Evolutionary conservation across 2,113 vertebrate species (phyloP).

Genomic region (Bufo gargarizans): DNA sequence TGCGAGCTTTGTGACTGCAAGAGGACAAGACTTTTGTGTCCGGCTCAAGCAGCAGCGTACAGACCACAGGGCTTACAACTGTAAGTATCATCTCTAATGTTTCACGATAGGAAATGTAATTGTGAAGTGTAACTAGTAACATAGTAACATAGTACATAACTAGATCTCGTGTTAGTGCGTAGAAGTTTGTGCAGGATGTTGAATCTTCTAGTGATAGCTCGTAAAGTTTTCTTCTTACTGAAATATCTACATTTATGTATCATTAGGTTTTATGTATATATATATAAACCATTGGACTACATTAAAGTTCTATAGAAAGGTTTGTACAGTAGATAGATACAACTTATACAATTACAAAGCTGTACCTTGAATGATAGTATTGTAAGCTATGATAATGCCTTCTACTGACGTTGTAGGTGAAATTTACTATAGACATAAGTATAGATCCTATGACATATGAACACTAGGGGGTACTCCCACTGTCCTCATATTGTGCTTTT

Average conservation of each 20-base stretch:
- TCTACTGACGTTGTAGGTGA: not conserved
- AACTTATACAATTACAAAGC: not conserved
- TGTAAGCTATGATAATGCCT: not conserved
- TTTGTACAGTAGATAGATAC: not conserved
- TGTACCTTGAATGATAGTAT: not conserved
- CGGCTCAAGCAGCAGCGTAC: not conserved
- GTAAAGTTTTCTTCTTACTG: not conserved
- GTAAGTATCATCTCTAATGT: conserved; percentile 25
- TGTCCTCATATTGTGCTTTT: not conserved
- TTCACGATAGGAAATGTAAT: not conserved
- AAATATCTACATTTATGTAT: not conserved
- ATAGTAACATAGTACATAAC: no score
- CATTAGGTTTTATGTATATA: not conserved
- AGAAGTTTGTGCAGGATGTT: not conserved
- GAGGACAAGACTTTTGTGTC: not conserved
- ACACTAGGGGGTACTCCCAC: not conserved
- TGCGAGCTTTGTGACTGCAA: conserved; percentile 46
- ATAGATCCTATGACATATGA: not conserved
- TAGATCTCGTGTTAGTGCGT: not conserved
- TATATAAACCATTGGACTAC: not conserved
- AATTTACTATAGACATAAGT: not conserved
- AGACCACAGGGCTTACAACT: conserved; percentile 18
- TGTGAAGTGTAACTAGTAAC: not conserved
- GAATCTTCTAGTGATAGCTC: not conserved
- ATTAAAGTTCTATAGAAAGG: not conserved